These are phyloP conservation scores for Bicyclus anynana DNA, from an alignment of 1,140 invertebrate genomes.

Conservation along the genomic window DNA sequence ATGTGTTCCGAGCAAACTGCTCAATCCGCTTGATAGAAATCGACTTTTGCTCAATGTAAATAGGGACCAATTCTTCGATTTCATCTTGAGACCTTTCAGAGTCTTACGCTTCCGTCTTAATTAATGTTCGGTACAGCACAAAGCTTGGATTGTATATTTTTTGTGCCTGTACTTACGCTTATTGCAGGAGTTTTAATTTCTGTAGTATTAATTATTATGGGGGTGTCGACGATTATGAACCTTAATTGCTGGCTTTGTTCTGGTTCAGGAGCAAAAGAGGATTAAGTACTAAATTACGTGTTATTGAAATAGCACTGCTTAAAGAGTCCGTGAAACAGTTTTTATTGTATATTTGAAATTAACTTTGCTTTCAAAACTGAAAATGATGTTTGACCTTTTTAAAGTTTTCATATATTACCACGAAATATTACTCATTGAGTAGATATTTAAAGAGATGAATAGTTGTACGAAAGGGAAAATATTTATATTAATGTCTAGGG, in stretches of 20 bases:
- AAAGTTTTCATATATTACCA: too few relatives aligned
- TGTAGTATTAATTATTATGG: slow-evolving; percentile 64
- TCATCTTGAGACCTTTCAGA: slow-evolving; percentile 36
- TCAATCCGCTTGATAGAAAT: slow-evolving; percentile 19
- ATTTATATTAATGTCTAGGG: too few relatives aligned
- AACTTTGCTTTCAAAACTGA: not conserved
- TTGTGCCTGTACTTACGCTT: slow-evolving; percentile 49
- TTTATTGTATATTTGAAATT: not conserved
- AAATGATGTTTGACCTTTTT: too few relatives aligned
- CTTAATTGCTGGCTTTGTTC: slow-evolving; percentile 62
- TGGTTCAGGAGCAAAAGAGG: slow-evolving; percentile 34
- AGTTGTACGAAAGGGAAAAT: too few relatives aligned
- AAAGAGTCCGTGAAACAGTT: not conserved
- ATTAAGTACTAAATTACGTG: slow-evolving; percentile 42
- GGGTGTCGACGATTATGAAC: slow-evolving; percentile 52
- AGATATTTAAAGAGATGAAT: too few relatives aligned
- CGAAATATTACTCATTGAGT: too few relatives aligned
- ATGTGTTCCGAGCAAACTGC: slow-evolving; percentile 28
- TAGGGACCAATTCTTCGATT: slow-evolving; percentile 35
- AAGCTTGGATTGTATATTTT: slow-evolving; percentile 54
- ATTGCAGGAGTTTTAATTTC: slow-evolving; percentile 59
- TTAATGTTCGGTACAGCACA: slow-evolving; percentile 58
- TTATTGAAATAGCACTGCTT: slow-evolving; percentile 10
- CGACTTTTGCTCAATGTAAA: slow-evolving; percentile 12
- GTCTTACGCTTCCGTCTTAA: slow-evolving; percentile 48